These are phyloP conservation scores for Elgaria multicarinata DNA, from an alignment of 2,113 vertebrate genomes.

Conservation along the genomic window DNA sequence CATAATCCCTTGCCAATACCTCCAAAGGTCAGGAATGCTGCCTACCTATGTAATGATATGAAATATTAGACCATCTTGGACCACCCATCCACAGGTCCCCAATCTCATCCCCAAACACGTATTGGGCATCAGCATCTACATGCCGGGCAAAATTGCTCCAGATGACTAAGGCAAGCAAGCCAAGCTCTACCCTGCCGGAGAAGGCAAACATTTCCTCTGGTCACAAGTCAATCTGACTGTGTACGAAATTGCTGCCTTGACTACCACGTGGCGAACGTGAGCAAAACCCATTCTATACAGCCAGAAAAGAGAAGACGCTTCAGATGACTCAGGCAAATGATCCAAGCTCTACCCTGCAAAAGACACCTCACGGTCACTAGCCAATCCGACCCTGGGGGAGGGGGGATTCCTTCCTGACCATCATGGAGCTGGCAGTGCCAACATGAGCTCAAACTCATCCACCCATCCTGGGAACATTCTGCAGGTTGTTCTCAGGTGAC, in stretches of 20 bases:
- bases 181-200: neutral
- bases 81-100: neutral
- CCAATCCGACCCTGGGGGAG: neutral
- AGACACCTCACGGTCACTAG: neutral
- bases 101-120: neutral
- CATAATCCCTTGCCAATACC: neutral
- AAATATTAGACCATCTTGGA: neutral
- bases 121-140: neutral
- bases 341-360: neutral
- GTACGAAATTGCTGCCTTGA: constrained; percentile 5
- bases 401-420: constrained; percentile 10
- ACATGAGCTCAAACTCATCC: neutral
- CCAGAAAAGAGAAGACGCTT: neutral
- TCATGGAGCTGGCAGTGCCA: neutral
- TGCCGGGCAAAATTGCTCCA: neutral
- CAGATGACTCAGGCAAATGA: neutral
- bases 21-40: neutral
- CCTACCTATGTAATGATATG: neutral
- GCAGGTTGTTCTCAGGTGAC: constrained; percentile 5
- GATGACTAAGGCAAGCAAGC: constrained; percentile 4
- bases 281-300: neutral
- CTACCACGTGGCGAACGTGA: constrained; percentile 11
- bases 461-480: constrained; percentile 2
- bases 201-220: neutral
- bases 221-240: neutral